Base-by-base conservation (phyloP, 2,113 vertebrate species). In the Dryoscopus gambensis region DNA sequence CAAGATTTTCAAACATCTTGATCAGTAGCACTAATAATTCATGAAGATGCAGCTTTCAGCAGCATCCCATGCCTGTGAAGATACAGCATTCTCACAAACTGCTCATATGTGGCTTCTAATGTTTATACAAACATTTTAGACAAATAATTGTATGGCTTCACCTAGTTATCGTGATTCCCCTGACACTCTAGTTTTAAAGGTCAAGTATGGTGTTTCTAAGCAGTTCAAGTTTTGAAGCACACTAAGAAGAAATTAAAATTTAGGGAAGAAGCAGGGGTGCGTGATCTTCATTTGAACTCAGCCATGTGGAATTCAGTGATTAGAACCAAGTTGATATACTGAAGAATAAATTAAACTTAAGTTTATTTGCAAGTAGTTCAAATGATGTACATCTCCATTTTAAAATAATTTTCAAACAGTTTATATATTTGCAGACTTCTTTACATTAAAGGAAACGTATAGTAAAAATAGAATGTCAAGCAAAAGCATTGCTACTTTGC, bases 241-340 rank as follows among this genome's bases (percentile, higher is more conserved):
- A 57, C 39, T 46, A 78, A 75, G 80, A 87, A 90, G 53, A 93
- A 95, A 96, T 85, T 89, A 95, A 93, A 91, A 90, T 84, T 73
- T 91, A 76, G 63, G 77, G 60, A 91, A 88, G 57, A 78, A 95
- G 37, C 55, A 63, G 24, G 50, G 30, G 64, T 96, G 28, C 44
- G 14, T 74, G 93, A 94, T 91, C 70, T 65, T 77, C 84, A 94
- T 95, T 96, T 96, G 95, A 97, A 93, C 83, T 91, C 91, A 97
- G 62, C 40, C 93, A 95, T 95, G 87, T 96, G 91, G 52, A 98
- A 97, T 95, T 88, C 73, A 68, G 77, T 95, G 96, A 97, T 96
- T 96, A 96, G 75, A 92, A 93, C 31, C 75, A 76, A 96, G 94
- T 97, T 93, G 95, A 92, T 96, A 95, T 22, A 74, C 73, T 90